Percentiles rank a stretch among this genome's conserved stretches.
Evolutionary conservation across 1,140 invertebrate genomes (phyloP).

Genomic region (Cyclina sinensis): DNA sequence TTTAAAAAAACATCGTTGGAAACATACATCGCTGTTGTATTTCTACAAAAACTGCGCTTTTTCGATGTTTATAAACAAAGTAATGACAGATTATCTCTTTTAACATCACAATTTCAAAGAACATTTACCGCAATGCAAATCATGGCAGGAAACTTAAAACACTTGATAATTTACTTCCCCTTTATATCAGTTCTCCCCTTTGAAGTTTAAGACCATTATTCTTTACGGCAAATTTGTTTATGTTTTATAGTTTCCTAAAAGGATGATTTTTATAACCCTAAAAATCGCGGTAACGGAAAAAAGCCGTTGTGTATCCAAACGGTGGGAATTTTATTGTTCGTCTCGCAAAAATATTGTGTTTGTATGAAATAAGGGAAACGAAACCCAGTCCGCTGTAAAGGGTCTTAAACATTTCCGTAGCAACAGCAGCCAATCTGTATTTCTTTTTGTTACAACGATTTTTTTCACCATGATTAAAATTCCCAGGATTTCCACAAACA

Average conservation of each 20-base stretch:
- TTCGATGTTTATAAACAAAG: conserved; percentile 1
- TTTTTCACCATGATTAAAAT: no score
- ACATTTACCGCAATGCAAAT: background rate
- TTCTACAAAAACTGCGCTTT: background rate
- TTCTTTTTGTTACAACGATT: no score
- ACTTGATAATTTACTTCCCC: conserved; percentile 14
- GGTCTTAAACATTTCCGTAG: no score
- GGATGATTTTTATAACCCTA: background rate
- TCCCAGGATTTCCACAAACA: no score
- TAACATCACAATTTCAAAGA: background rate
- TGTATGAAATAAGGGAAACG: no score
- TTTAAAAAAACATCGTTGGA: no score
- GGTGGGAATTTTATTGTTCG: no score
- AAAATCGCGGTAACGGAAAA: no score
- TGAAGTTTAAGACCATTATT: conserved; percentile 15
- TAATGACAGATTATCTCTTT: conserved; percentile 28
- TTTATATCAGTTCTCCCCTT: conserved; percentile 2
- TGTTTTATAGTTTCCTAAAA: background rate
- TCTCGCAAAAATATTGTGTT: no score
- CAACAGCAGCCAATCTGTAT: no score
- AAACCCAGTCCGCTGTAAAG: no score
- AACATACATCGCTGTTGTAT: background rate
- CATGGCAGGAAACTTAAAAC: conserved; percentile 17
- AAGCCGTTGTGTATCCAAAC: no score
- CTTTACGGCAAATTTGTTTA: background rate